Percentiles rank a stretch among this genome's conserved stretches.
Evolutionary conservation across 2,888 invertebrate species (phyloP).

Genomic region (Molorchus minor): DNA sequence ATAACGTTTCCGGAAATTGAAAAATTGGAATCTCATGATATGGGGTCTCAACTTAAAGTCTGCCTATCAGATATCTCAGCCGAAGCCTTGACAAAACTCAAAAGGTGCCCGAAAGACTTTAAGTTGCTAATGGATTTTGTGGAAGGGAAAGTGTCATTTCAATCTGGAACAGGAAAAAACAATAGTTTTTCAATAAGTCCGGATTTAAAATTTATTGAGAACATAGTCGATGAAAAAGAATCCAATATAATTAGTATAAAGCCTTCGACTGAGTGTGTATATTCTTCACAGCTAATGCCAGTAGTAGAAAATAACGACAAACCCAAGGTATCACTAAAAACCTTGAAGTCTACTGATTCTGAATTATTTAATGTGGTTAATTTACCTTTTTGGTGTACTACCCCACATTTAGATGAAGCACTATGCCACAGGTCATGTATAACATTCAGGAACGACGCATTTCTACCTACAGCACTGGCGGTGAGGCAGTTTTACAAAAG

Average conservation of each 20-base stretch:
- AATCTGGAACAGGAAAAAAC: conserved; percentile 36
- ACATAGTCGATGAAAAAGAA: conserved; percentile 35
- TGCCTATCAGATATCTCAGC: conserved; percentile 43
- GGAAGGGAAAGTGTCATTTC: conserved; percentile 41
- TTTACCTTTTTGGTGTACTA: conserved; percentile 31
- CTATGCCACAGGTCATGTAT: conserved; percentile 30
- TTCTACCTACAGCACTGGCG: conserved; percentile 26
- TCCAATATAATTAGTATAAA: conserved; percentile 45
- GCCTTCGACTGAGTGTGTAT: conserved; percentile 43
- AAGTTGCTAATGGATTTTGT: conserved; percentile 45
- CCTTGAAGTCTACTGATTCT: conserved; percentile 41
- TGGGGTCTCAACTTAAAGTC: conserved; percentile 36
- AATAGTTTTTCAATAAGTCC: conserved; percentile 41
- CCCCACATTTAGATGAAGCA: conserved; percentile 19
- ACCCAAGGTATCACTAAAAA: conserved; percentile 32
- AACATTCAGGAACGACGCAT: conserved; percentile 25
- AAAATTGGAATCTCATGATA: conserved; percentile 20
- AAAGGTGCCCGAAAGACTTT: conserved; percentile 45
- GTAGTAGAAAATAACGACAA: conserved; percentile 39
- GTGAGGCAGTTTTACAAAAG: conserved; percentile 37
- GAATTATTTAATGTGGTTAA: conserved; percentile 40
- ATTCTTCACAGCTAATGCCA: conserved; percentile 41
- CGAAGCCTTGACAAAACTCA: conserved; percentile 40
- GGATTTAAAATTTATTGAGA: conserved; percentile 38
- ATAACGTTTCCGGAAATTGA: conserved; percentile 41